phyloP scores from a whole-genome alignment of 2,113 vertebrate species.

The Podarcis raffonei region DNA sequence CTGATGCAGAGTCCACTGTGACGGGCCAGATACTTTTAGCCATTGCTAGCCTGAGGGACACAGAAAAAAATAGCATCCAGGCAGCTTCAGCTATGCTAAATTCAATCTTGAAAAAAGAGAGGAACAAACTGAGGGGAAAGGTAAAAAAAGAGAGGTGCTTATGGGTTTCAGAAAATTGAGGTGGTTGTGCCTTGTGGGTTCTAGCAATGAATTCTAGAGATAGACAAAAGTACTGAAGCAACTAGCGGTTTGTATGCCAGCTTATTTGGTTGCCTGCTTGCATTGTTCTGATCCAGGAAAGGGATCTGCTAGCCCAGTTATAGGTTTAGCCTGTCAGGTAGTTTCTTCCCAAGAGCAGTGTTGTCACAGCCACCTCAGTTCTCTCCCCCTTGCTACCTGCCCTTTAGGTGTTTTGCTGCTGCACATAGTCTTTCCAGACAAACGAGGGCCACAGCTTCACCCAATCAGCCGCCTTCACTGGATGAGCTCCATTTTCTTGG shows the following conservation, averaged over 20 bases:
- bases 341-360: not conserved
- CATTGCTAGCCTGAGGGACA: not conserved
- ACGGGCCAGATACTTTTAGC: not conserved
- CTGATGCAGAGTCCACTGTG: not conserved
- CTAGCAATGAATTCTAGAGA: not conserved
- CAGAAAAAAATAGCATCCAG: not conserved
- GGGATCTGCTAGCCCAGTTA: not conserved
- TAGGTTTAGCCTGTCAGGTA: too few species aligned
- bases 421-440: too few species aligned
- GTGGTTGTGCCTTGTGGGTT: not conserved
- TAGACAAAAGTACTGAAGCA: not conserved
- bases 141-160: not conserved
- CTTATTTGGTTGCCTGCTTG: not conserved
- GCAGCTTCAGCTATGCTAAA: conserved; percentile 12
- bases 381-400: too few species aligned
- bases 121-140: not conserved
- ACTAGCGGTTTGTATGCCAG: not conserved
- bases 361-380: not conserved
- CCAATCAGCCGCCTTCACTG: too few species aligned
- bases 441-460: too few species aligned
- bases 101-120: conserved; percentile 5
- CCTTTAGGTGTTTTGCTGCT: too few species aligned
- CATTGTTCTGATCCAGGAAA: not conserved
- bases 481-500: too few species aligned
- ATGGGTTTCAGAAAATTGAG: not conserved